These are phyloP conservation scores for Ferrisia virgata DNA, from an alignment of 2,888 invertebrate genomes.

Conservation along the genomic window DNA sequence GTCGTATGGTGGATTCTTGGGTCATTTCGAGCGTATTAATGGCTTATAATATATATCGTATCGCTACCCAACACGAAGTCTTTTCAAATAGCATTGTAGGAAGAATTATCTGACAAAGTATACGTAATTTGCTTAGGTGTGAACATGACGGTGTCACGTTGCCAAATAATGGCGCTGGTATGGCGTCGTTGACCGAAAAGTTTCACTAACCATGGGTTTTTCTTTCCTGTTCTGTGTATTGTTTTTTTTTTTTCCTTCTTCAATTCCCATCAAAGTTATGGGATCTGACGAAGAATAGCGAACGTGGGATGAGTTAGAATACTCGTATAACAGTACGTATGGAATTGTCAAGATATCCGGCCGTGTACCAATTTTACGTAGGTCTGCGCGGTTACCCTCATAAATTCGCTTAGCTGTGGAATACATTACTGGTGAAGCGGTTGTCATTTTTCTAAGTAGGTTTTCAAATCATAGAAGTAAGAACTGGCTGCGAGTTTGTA, in stretches of 20 bases:
- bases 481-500: not conserved
- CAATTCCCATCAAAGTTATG: not conserved
- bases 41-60: too few species aligned
- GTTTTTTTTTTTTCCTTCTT: not conserved
- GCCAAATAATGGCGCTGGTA: too few species aligned
- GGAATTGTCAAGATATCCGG: not conserved
- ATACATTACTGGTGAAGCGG: not conserved
- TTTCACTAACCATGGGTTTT: too few species aligned
- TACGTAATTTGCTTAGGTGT: too few species aligned
- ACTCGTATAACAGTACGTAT: too few species aligned
- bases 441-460: constrained; percentile 18
- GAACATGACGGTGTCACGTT: too few species aligned
- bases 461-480: not conserved
- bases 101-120: too few species aligned
- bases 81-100: too few species aligned
- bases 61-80: too few species aligned
- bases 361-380: constrained; percentile 1
- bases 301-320: not conserved
- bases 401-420: not conserved
- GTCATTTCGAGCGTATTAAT: too few species aligned
- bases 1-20: too few species aligned
- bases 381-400: not conserved
- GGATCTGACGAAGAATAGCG: not conserved
- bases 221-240: not conserved
- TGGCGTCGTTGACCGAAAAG: too few species aligned